Evolutionary conservation across 2,888 invertebrate genomes (phyloP).

Genomic region (Caenorhabditis sulstoni): DNA sequence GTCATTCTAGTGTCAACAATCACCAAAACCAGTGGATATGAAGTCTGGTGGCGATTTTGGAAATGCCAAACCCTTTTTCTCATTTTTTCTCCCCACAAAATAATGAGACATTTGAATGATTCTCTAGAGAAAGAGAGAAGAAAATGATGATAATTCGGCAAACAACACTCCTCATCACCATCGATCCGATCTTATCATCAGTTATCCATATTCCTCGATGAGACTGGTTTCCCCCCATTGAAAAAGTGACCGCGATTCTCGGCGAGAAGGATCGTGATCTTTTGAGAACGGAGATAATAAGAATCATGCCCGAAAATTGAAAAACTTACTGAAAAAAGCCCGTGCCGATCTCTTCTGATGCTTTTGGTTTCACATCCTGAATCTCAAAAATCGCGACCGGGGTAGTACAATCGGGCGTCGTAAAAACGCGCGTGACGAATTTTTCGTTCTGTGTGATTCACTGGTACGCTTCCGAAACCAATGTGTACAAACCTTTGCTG

Average conservation of each 20-base stretch:
- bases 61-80: neutral
- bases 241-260: too few species aligned
- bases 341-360: neutral
- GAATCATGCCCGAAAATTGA: too few species aligned
- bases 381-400: neutral
- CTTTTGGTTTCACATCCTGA: neutral
- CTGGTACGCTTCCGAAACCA: neutral
- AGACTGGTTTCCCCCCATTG: neutral
- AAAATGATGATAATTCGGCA: slow-evolving; percentile 9
- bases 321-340: neutral
- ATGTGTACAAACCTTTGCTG: neutral
- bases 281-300: too few species aligned
- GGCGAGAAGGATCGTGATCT: too few species aligned
- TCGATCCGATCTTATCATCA: slow-evolving; percentile 5
- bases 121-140: neutral
- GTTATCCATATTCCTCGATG: neutral
- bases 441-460: neutral
- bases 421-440: neutral
- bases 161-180: slow-evolving; percentile 12
- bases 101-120: neutral
- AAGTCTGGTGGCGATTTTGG: neutral
- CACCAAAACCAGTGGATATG: neutral
- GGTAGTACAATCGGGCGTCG: neutral
- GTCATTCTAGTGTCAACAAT: neutral
- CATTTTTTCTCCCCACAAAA: neutral